Conservation (phyloP, 2,797 vertebrate species). For the Thunnus albacares region DNA sequence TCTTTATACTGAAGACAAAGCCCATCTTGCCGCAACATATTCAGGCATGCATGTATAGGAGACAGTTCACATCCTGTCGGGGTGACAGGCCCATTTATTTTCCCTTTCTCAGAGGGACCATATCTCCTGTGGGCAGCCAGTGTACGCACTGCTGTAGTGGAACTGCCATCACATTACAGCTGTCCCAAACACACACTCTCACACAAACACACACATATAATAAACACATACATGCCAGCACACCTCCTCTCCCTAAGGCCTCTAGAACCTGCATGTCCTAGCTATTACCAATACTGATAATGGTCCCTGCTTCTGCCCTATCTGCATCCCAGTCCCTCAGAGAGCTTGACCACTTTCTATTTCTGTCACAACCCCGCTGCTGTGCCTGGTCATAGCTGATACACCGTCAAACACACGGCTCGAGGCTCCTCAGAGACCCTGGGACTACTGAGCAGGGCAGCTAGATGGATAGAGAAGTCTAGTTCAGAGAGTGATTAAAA, state of each 20-base stretch:
- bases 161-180: conserved; percentile 71
- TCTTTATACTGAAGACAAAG: conserved; percentile 55
- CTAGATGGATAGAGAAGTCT: conserved; percentile 77
- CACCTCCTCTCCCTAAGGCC: conserved; percentile 52
- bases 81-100: conserved; percentile 87
- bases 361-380: conserved; percentile 60
- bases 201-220: conserved; percentile 32
- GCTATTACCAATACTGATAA: conserved; percentile 80
- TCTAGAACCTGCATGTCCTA: conserved; percentile 72
- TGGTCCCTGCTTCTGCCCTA: conserved; percentile 52
- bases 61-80: conserved; percentile 79
- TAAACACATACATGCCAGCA: conserved; percentile 47
- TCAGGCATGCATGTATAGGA: conserved; percentile 62
- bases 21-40: conserved; percentile 56
- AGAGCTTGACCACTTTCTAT: conserved; percentile 68
- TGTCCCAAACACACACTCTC: conserved; percentile 40
- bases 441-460: conserved; percentile 61
- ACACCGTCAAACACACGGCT: conserved; percentile 61
- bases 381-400: conserved; percentile 56
- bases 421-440: conserved; percentile 65
- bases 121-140: conserved; percentile 81
- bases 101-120: conserved; percentile 70
- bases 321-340: conserved; percentile 67
- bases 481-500: conserved; percentile 80
- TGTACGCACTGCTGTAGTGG: conserved; percentile 48